Percentiles rank a stretch among this genome's conserved stretches.
phyloP scores from a whole-genome alignment of 2,797 vertebrate genomes.

The Carcharodon carcharias region DNA sequence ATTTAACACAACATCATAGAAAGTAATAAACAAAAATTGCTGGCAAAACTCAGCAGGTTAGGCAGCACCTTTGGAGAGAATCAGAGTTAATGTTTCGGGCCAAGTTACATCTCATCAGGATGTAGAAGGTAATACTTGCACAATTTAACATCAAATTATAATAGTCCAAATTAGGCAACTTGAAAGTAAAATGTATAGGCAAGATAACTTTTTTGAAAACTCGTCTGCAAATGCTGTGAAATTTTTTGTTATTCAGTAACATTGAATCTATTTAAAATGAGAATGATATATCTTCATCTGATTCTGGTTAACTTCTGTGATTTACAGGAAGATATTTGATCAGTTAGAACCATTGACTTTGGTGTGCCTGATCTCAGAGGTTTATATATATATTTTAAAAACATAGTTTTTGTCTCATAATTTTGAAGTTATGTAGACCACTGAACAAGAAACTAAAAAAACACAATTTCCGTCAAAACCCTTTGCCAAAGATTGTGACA shows the following conservation, averaged over 20 bases:
- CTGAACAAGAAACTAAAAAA: conserved; percentile 2
- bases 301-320: not conserved
- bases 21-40: no score
- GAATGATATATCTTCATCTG: not conserved
- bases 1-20: not conserved
- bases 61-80: no score
- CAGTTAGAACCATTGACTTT: not conserved
- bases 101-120: no score
- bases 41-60: no score
- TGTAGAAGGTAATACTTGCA: not conserved
- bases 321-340: conserved; percentile 8
- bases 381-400: not conserved
- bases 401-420: not conserved
- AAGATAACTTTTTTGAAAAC: not conserved
- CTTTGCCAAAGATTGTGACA: not conserved
- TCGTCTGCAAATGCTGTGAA: not conserved
- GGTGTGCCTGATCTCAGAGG: not conserved
- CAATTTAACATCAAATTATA: not conserved
- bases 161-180: not conserved
- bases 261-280: not conserved
- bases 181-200: not conserved
- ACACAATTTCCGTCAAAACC: not conserved
- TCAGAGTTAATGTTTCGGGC: no score
- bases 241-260: not conserved
- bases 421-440: not conserved